Evolutionary conservation across 2,113 vertebrate genomes (phyloP).

Genomic region (Siniperca knerii): DNA sequence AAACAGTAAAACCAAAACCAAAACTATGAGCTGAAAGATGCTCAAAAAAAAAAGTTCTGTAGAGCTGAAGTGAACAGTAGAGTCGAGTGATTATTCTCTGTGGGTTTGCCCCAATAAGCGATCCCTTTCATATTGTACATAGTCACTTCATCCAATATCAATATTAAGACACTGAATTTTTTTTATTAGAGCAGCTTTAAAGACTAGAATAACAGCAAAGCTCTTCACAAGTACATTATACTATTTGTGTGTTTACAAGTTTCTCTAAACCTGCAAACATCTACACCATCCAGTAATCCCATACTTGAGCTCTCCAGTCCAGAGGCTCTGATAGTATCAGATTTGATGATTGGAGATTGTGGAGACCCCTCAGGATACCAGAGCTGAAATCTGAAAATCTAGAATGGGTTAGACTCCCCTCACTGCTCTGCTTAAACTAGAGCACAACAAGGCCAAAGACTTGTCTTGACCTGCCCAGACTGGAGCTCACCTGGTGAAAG

Average conservation of each 20-base stretch:
- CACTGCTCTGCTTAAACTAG: constrained; percentile 44
- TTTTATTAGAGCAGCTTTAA: background rate
- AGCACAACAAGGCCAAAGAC: constrained; percentile 53
- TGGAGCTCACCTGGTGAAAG: constrained; percentile 54
- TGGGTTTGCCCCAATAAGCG: background rate
- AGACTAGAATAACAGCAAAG: background rate
- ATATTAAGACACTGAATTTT: background rate
- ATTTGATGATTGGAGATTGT: constrained; percentile 18
- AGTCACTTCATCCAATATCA: background rate
- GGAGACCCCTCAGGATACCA: constrained; percentile 9
- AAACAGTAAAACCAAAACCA: too few relatives aligned
- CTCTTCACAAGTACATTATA: background rate
- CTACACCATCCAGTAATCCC: background rate
- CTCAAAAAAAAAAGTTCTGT: too few relatives aligned
- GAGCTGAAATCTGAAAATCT: constrained; percentile 30
- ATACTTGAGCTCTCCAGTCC: background rate
- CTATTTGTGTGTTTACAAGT: background rate
- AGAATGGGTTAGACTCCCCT: constrained; percentile 42
- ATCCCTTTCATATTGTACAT: background rate
- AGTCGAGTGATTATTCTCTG: background rate
- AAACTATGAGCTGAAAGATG: too few relatives aligned
- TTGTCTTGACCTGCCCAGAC: constrained; percentile 66
- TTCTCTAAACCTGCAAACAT: background rate
- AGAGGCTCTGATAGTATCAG: constrained; percentile 22
- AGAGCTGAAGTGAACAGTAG: background rate